Base-by-base conservation (phyloP, 2,113 vertebrate species). In the Hemichromis elongatus region DNA sequence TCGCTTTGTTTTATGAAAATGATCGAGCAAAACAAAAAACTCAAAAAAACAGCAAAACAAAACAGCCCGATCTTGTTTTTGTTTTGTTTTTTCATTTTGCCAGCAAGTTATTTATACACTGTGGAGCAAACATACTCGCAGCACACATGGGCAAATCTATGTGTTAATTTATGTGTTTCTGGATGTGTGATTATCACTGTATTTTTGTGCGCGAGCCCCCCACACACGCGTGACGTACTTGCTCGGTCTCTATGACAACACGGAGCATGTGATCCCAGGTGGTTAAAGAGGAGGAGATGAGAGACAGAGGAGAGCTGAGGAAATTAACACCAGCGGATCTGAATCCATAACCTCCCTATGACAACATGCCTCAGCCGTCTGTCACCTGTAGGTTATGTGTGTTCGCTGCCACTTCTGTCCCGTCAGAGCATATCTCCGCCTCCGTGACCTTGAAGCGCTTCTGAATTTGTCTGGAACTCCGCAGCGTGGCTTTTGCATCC, bases 331-430 rank as follows among this genome's bases (percentile, higher is more conserved):
- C 68, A 75, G 30, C 77, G 79, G 70, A 61, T 86, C 54, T 79
- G 47, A 85, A 85, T 75, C 26, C 54, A 18, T 30, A 87, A 30
- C 12, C 6, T 90, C 37, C 9, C 86, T n/a, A 91, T 87, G 89
- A 83, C 92, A 86, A 92, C 91, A 73, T 63, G 66, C 75, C 55
- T 77, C 86, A 50, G 16, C 68, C 59, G 56, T 79, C 47, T 42
- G 93, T 93, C 96, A 99, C 99, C 98, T 99, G 97, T 99, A 99
- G 85, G 99, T 99, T 96, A 99, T 99, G 96, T 99, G 97, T 42
- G 97, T 97, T 88, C 99, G 98, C 81, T 99, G 98, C 99, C 99
- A 99, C 94, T 97, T 99, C 95, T 99, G 98, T 87, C 99, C 99
- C 2, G 99, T 99, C 90, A 99, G 94, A 0, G 99, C 98, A 0